phyloP scores from a whole-genome alignment of 2,888 invertebrate genomes.

The Spicauda simplicius region DNA sequence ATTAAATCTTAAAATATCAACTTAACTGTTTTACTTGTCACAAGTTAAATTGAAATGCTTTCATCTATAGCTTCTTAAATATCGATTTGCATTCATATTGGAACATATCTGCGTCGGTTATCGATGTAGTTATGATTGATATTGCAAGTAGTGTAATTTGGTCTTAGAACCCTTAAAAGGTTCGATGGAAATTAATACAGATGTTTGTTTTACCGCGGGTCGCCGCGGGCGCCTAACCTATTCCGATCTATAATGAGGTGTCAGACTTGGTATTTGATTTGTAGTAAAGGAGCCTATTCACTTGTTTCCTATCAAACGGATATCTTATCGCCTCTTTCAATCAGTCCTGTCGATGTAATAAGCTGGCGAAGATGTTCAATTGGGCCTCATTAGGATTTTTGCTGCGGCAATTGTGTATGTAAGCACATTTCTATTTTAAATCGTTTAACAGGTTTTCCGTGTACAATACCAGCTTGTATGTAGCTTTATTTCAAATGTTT shows the following conservation, averaged over 20 bases:
- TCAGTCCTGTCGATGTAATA: constrained; percentile 25
- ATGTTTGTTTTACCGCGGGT: constrained; percentile 76
- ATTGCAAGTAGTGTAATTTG: constrained; percentile 62
- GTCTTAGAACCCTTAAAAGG: constrained; percentile 56
- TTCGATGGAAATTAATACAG: constrained; percentile 72
- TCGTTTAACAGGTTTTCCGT: not conserved
- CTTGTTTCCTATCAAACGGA: constrained; percentile 34
- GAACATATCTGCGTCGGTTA: constrained; percentile 29
- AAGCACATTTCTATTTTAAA: constrained; percentile 2
- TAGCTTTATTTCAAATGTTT: not conserved
- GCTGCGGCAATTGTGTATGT: not conserved
- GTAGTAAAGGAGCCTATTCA: constrained; percentile 53
- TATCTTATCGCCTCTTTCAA: constrained; percentile 35
- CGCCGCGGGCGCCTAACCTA: constrained; percentile 72
- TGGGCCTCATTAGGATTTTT: constrained; percentile 32
- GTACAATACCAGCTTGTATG: not conserved
- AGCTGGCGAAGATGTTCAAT: constrained; percentile 9
- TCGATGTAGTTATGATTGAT: constrained; percentile 66
- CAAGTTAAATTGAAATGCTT: not conserved
- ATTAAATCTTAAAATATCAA: not conserved
- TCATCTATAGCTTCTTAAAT: not conserved
- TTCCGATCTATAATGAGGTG: constrained; percentile 70
- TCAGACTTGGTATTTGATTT: constrained; percentile 63
- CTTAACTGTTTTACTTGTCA: not conserved
- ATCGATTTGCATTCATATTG: constrained; percentile 30